Base-by-base conservation (phyloP, 2,113 vertebrate species). In the Pseudorasbora parva region DNA sequence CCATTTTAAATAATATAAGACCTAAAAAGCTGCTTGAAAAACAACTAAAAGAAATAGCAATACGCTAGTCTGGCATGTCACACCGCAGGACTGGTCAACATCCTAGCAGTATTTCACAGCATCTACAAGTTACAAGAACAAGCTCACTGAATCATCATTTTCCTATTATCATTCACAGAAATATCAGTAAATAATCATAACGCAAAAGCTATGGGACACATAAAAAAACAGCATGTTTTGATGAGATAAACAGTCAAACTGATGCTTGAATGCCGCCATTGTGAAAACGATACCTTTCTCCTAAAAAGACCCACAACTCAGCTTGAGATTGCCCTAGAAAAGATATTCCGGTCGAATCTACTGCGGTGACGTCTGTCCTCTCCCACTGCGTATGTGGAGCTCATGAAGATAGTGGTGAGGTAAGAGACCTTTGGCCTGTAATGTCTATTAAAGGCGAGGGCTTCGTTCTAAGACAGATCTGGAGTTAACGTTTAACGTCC, bases 401-500 rank as follows among this genome's bases (percentile, higher is more conserved):
- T 57, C 11, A n/a, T 45, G n/a, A 25, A 64, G 47, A 19, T 9
- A 83, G 56, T 17, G 21, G 51, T 8, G 14, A 47, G 37, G 56
- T n/a, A 69, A 79, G 62, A 83, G 86, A 84, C 86, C 84, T 85
- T 88, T 66, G 59, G 37, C 78, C 84, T 43, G 33, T 73, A 17
- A 82, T 27, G 47, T 72, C 82, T 30, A 56, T 60, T 73, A 62
- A 71, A 82, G 83, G 78, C 49, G 71, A 84, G 79, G 74, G 56
- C 11, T n/a, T 75, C 23, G n/a, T n/a, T 77, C 56, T 41, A 4
- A 59, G 47, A 59, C 82, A 69, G 27, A 23, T 15, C 25, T 9
- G 23, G 37, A 56, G 82, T 86, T 88, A 82, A 82, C 47, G 71
- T 80, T 84, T 85, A 85, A 80, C 69, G n/a, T 19, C 25, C 47